Conservation (phyloP, 1,140 invertebrate genomes). For the Micrasema longulum region DNA sequence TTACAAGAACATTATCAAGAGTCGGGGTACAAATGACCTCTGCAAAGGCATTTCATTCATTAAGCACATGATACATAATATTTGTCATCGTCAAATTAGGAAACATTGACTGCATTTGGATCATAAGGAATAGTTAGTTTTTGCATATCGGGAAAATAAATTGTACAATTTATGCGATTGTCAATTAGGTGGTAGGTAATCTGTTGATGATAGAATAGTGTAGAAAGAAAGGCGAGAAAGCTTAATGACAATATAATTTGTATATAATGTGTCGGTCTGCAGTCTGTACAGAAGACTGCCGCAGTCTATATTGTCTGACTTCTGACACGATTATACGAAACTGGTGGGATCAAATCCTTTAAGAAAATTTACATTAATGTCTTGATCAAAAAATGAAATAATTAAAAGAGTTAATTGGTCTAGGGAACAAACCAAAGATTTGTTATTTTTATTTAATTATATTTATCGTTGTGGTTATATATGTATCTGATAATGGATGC, state of each 20-base stretch:
- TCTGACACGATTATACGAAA: constrained; percentile 63
- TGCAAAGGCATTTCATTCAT: no score
- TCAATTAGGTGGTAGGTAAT: constrained; percentile 43
- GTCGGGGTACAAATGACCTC: background rate
- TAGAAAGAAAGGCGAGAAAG: constrained; percentile 65
- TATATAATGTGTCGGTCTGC: constrained; percentile 56
- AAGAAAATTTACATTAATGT: constrained; percentile 67
- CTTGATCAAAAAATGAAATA: constrained; percentile 57
- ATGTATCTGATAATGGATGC: constrained; percentile 58
- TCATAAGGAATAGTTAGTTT: constrained; percentile 51
- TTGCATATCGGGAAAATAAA: constrained; percentile 45
- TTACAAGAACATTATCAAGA: constrained; percentile 33
- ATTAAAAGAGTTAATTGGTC: constrained; percentile 67
- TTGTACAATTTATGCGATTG: constrained; percentile 37
- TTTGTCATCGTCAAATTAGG: constrained; percentile 32
- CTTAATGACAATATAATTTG: constrained; percentile 69
- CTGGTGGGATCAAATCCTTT: constrained; percentile 71
- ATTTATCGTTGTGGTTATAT: constrained; percentile 69
- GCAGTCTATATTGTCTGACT: constrained; percentile 48
- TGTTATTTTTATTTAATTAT: constrained; percentile 73
- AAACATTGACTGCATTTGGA: constrained; percentile 46
- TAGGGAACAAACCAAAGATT: constrained; percentile 76
- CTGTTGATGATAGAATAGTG: constrained; percentile 32
- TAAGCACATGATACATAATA: no score
- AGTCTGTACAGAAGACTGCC: constrained; percentile 55